Evolutionary conservation across 2,113 vertebrate genomes (phyloP), one percentile per base, ranked within the genome.

Genomic region (Thamnaconus septentrionalis): DNA sequence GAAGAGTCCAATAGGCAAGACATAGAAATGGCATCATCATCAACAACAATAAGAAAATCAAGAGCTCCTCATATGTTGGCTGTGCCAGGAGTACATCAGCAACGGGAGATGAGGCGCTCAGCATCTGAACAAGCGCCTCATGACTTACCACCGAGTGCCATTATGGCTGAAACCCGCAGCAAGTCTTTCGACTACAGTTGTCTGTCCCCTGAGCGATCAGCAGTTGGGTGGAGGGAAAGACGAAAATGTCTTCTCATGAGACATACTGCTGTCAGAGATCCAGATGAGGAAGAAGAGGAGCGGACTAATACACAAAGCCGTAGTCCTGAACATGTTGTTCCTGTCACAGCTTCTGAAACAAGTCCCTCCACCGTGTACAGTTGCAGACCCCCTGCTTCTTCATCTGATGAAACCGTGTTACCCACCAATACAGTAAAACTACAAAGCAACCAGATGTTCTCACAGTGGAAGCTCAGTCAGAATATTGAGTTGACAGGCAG

Each of bases 161-260:
- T 93, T 47, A 92, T 93, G 82, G 84, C 92, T 0, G 96, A 98
- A 85, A 90, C 88, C 1, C 94, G 96, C 81, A 98, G 96, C 71
- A 98, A 96, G 71, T 98, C 96, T 0, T 98, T 98, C 2, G 96
- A 98, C 87, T 96, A 94, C 0, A 95, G 96, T 65, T 94, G 92
- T 77, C 83, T 98, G 74, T 95, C 95, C 0, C 92, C 92, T 40
- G 88, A 95, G 47, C 84, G 92, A 63, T 90, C 94, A 1, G 83
- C 80, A 5, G 79, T 93, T 0, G 85, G 87, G 7, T 91, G 93
- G 70, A 93, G 87, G 82, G 95, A 95, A 77, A 93, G 95, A 80
- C 92, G 95, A 52, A 97, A 94, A 78, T 96, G 96, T 76, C 96
- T 98, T 70, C 86, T 98, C 2, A 91, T 95, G n/a, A 90, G 93